Conservation (phyloP, 2,113 vertebrate genomes). For the Psilopogon haemacephalus region DNA sequence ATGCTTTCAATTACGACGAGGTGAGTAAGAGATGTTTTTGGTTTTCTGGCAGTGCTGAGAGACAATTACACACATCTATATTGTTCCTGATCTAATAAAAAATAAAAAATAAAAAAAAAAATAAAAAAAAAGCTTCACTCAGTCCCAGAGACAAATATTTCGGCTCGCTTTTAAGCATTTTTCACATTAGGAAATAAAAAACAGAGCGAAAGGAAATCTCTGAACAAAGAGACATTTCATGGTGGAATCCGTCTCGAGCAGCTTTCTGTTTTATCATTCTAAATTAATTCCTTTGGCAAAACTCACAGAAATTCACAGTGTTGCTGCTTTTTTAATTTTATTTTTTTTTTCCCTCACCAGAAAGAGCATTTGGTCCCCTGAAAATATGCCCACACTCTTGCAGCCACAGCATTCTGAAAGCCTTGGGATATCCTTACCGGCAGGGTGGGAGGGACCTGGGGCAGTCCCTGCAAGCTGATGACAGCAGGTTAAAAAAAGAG, state of each 20-base stretch:
- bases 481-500: slow-evolving; percentile 1
- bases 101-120: too few species aligned
- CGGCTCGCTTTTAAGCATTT: neutral
- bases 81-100: slow-evolving; percentile 9
- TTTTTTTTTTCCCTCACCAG: neutral
- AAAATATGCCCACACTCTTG: neutral
- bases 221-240: slow-evolving; percentile 30
- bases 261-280: slow-evolving; percentile 39
- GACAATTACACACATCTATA: slow-evolving; percentile 36
- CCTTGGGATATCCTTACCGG: neutral
- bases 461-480: neutral
- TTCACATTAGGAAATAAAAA: neutral
- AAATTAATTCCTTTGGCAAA: slow-evolving; percentile 20
- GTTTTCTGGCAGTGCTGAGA: slow-evolving; percentile 10
- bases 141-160: slow-evolving; percentile 13
- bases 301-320: neutral
- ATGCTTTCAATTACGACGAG: neutral
- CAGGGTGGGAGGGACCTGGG: neutral
- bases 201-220: slow-evolving; percentile 18
- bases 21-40: slow-evolving; percentile 47
- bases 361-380: neutral
- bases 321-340: neutral
- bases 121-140: slow-evolving; percentile 5
- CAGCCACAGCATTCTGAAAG: neutral
- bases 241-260: neutral